Evolutionary conservation across 2,113 vertebrate genomes (phyloP).

Genomic region (Chlorodrepanis virens): DNA sequence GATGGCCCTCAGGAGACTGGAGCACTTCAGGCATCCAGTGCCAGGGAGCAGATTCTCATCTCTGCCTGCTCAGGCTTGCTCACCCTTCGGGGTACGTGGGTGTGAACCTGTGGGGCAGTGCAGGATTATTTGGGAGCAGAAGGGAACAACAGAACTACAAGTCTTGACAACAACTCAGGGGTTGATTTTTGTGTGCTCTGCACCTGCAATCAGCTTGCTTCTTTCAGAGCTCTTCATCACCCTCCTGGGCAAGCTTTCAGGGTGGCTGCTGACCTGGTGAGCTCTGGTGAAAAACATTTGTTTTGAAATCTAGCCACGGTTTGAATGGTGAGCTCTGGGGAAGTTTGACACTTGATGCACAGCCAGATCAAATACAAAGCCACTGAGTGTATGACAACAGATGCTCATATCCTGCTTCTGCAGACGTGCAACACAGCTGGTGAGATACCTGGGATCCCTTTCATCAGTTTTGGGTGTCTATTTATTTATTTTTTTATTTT

Average conservation of each 20-base stretch:
- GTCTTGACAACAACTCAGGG: background rate
- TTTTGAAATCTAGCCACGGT: background rate
- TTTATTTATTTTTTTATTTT: background rate
- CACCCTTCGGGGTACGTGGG: background rate
- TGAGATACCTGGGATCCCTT: background rate
- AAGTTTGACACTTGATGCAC: background rate
- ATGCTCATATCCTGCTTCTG: background rate
- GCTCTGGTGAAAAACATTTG: background rate
- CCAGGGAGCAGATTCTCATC: background rate
- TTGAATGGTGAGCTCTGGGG: background rate
- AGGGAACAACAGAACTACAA: background rate
- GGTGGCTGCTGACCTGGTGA: background rate
- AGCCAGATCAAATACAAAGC: background rate
- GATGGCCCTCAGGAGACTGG: background rate
- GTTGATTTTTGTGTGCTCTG: background rate
- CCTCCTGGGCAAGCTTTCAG: background rate
- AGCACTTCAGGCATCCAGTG: background rate
- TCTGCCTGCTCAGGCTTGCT: conserved; percentile 37
- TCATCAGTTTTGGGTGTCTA: background rate
- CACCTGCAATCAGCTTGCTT: background rate
- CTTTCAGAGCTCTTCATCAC: background rate
- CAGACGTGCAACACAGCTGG: background rate
- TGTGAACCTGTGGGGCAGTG: background rate
- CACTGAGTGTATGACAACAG: background rate
- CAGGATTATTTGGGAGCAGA: background rate